phyloP scores from a whole-genome alignment of 2,888 invertebrate genomes.

The Pyralis farinalis region DNA sequence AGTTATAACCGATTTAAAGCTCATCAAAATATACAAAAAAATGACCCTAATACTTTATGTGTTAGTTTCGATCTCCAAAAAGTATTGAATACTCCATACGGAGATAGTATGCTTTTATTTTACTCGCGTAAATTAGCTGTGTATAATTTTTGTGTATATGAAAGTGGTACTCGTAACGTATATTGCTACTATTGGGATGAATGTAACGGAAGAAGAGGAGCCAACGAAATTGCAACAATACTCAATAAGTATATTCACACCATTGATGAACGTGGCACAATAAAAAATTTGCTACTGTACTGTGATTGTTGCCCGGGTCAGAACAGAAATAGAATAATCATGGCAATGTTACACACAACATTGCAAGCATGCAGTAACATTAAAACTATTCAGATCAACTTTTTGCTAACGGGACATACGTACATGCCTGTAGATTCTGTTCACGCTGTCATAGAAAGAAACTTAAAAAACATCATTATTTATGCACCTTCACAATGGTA shows the following conservation, averaged over 20 bases:
- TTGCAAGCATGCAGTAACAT: conserved; percentile 20
- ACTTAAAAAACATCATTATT: conserved; percentile 23
- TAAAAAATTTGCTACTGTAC: conserved; percentile 7
- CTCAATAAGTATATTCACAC: conserved; percentile 15
- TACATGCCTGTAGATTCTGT: conserved; percentile 38
- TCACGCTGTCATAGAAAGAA: conserved; percentile 30
- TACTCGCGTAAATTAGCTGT: conserved; percentile 30
- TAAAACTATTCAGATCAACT: conserved; percentile 24
- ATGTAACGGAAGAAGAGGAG: conserved; percentile 19
- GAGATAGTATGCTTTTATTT: conserved; percentile 21
- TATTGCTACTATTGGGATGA: conserved; percentile 27
- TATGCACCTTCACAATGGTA: conserved; percentile 36
- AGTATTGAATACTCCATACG: conserved; percentile 28
- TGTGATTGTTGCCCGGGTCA: conserved; percentile 27
- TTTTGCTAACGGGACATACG: conserved; percentile 32
- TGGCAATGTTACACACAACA: conserved; percentile 20
- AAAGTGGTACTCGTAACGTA: conserved; percentile 23
- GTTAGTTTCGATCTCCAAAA: conserved; percentile 18
- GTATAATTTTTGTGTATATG: conserved; percentile 31
- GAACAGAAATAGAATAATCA: conserved; percentile 27
- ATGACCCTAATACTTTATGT: conserved; percentile 9
- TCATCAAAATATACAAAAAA: conserved; percentile 15
- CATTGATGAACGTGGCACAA: conserved; percentile 16
- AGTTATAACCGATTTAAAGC: conserved; percentile 8
- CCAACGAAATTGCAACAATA: conserved; percentile 7